These are phyloP conservation scores for Rhagologus leucostigma DNA, from an alignment of 2,113 vertebrate species.

Conservation along the genomic window DNA sequence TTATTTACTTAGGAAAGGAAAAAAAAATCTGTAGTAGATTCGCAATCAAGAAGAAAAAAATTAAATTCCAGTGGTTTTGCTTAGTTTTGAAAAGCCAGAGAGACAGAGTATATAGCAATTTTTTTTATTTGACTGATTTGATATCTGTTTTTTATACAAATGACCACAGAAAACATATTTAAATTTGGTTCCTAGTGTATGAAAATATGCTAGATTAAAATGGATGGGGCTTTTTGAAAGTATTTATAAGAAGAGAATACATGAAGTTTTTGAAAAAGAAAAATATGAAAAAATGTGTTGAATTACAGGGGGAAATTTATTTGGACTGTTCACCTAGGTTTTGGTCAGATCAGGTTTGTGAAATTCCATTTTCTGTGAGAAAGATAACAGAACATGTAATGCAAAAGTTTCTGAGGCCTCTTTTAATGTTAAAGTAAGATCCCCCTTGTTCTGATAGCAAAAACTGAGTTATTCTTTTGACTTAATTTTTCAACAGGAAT, in stretches of 20 bases:
- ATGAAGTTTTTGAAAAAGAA: not conserved
- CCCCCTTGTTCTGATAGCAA: not conserved
- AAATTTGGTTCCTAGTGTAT: not conserved
- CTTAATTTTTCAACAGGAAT: not conserved
- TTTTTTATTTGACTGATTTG: not conserved
- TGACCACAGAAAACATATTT: not conserved
- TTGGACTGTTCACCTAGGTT: not conserved
- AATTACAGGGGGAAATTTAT: not conserved
- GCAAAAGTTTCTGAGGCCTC: not conserved
- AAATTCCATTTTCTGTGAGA: not conserved
- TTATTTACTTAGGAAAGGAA: not conserved
- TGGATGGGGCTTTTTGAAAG: not conserved
- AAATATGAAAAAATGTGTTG: not conserved
- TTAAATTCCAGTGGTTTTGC: not conserved
- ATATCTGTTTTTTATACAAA: not conserved
- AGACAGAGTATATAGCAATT: fast-evolving
- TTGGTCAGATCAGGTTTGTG: not conserved
- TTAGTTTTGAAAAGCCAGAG: not conserved
- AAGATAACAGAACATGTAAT: not conserved
- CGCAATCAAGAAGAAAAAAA: not conserved
- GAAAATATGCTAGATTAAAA: not conserved
- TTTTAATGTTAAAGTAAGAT: not conserved
- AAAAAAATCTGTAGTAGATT: not conserved
- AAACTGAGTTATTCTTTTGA: not conserved
- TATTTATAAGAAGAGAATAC: not conserved